phyloP scores from a whole-genome alignment of 2,113 vertebrate genomes.

The Hiodon alosoides region DNA sequence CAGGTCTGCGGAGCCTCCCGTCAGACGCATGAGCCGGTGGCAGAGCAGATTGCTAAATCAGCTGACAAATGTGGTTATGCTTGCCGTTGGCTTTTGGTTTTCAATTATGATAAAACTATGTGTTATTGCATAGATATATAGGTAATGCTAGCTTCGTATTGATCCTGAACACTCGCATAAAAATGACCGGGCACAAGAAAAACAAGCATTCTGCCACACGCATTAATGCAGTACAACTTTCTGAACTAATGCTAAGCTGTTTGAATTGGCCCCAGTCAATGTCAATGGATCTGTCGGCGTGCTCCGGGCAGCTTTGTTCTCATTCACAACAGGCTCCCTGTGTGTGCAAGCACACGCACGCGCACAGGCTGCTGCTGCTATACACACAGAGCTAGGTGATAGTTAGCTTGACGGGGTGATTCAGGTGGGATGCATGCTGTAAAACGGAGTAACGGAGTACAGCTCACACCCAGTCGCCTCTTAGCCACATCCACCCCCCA shows the following conservation, averaged over 20 bases:
- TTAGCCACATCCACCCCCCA: not conserved
- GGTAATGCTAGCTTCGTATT: not conserved
- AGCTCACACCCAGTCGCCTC: not conserved
- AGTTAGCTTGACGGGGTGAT: constrained; percentile 10
- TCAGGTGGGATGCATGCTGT: constrained; percentile 4
- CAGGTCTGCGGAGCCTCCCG: not conserved
- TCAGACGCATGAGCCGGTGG: not conserved
- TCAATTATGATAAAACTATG: not conserved
- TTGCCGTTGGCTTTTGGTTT: not conserved
- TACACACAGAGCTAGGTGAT: not conserved
- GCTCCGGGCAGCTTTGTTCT: not conserved
- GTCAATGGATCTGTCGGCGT: not conserved
- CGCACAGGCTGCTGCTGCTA: not conserved
- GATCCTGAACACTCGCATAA: not conserved
- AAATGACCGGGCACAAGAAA: not conserved
- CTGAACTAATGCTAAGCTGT: not conserved
- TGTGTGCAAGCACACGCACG: not conserved
- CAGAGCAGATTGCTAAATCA: not conserved
- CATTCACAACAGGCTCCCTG: not conserved
- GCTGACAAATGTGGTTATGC: not conserved
- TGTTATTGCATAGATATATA: not conserved
- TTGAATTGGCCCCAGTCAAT: not conserved
- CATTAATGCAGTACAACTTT: not conserved
- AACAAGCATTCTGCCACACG: not conserved
- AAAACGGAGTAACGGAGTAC: constrained; percentile 22